Base-by-base conservation (phyloP, 2,797 vertebrate genomes). In the Poecile montanus region DNA sequence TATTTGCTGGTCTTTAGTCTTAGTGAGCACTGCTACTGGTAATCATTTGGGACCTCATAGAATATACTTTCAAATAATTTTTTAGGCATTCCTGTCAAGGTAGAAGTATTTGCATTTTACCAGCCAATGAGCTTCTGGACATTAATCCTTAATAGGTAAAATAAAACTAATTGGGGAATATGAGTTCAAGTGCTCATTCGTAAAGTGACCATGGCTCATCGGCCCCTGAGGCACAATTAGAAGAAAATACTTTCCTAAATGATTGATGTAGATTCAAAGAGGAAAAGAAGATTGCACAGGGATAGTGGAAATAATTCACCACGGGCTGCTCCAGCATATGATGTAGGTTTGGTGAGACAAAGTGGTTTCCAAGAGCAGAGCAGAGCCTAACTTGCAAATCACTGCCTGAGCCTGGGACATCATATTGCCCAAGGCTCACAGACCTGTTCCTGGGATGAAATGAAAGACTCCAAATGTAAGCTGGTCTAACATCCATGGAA, bases 161-260 rank as follows among this genome's bases (percentile, higher is more conserved):
- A 93, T 91, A 95, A 96, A 97, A 93, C 91, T 95, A 95, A 95
- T 93, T 94, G 94, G 63, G 66, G 89, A 95, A 94, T 96, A 95
- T 67, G 81, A 92, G 81, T 71, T 93, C 63, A 80, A 88, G 73
- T 88, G 88, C 67, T 95, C 81, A 68, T 93, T 91, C 10, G 21
- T 88, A 89, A 91, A 96, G 86, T 88, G 82, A 93, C 77, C 84
- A 66, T 81, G 86, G 93, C 62, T 91, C 81, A 92, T 94, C 90
- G 56, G 93, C 73, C 88, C 68, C 87, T 47, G 36, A 95, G 63
- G 80, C 70, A 71, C 82, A 76, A 44, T 91, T 94, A 95, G 82
- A 51, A 91, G 91, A 91, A 85, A 96, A 88, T 66, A 77, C 70
- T 94, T 88, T 74, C 53, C 75, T 60, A 78, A 83, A 40, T 95